Evolutionary conservation across 2,113 vertebrate species (phyloP), one percentile per base, ranked within the genome.

Genomic region (Oreochromis tanganicae): DNA sequence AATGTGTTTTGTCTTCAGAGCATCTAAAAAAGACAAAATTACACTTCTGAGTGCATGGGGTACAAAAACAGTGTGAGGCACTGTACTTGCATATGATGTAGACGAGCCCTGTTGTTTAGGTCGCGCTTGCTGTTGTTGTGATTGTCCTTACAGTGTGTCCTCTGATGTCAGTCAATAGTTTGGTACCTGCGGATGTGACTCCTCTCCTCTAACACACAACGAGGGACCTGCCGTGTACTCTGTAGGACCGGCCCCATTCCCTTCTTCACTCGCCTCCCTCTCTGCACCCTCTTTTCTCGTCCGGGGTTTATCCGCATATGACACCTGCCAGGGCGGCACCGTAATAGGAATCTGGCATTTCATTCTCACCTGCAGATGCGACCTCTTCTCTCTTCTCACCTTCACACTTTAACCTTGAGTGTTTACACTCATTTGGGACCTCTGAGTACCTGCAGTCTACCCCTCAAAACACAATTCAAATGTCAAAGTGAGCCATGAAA

Each of bases 141-240:
- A 48, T 84, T 34, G 94, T 94, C 95, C 90, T 93, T 87, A 48
- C 61, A 5, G 14, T 11, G 43, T 75, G 94, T 94, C 94, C 94
- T 95, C 93, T 93, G 92, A 68, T 89, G 93, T 93, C 91, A 92
- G 81, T 95, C 92, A 93, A 54, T 88, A 73, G 84, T 88, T 89
- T 80, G 85, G 55, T 84, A 90, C 92, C 93, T 73, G 91, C 86
- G 54, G 94, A 80, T 94, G 88, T 85, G 89, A 93, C 85, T 91
- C 85, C 7, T 85, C 86, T 91, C 84, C 87, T 63, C 82, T 71
- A 84, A 63, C 86, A 81, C 88, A 81, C 83, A 88, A 92, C 89
- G 87, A 75, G 85, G 66, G 93, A 89, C 92, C 94, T 1, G 87
- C 48, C 27, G 90, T 61, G 89, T 84, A 43, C 95, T 86, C 93